These are phyloP conservation scores for Cochlearius cochlearius DNA, from an alignment of 2,113 vertebrate genomes.

Conservation along the genomic window DNA sequence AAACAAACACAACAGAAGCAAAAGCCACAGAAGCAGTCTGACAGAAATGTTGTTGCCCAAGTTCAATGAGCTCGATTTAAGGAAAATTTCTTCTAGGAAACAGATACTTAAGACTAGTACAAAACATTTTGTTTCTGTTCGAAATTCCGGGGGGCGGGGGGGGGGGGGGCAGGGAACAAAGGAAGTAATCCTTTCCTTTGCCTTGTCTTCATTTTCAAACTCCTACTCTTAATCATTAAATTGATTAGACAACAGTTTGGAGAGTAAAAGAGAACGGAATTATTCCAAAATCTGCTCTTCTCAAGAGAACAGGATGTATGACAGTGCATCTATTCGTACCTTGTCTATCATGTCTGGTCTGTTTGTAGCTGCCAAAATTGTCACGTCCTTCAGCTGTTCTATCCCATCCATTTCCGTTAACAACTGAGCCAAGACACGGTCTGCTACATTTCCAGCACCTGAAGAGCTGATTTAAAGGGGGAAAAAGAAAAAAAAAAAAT, in stretches of 20 bases:
- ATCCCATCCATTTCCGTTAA: constrained; percentile 98
- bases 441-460: constrained; percentile 84
- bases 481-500: background rate
- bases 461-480: constrained; percentile 75
- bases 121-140: background rate
- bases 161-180: background rate
- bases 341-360: constrained; percentile 97
- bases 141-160: background rate
- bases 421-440: constrained; percentile 94
- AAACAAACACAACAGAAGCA: constrained; percentile 49
- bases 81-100: background rate
- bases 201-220: background rate
- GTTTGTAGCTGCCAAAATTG: constrained; percentile 94
- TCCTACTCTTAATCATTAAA: background rate
- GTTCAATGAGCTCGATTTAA: background rate
- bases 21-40: constrained; percentile 32
- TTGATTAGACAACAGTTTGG: background rate
- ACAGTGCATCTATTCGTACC: constrained; percentile 74
- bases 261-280: background rate
- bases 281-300: background rate
- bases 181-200: background rate
- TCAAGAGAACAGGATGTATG: background rate
- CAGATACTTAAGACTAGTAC: background rate
- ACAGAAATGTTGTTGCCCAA: constrained; percentile 4
- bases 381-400: constrained; percentile 91